phyloP scores from a whole-genome alignment of 2,888 invertebrate species.

The Amphipyra tragopoginis region DNA sequence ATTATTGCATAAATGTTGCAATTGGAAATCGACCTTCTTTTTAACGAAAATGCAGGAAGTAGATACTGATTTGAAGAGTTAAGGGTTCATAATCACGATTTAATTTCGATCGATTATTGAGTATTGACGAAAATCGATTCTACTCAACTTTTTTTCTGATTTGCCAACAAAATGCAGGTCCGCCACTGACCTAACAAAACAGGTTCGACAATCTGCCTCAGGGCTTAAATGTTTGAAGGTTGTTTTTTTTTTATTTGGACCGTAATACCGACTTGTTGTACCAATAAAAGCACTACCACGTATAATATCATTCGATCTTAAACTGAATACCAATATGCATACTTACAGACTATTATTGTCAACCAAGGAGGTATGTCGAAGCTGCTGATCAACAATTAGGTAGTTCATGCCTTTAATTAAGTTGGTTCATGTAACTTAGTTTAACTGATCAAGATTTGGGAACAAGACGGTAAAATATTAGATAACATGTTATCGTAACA shows the following conservation, averaged over 20 bases:
- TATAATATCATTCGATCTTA: no score
- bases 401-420: no score
- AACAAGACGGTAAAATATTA: background rate
- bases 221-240: slow-evolving; percentile 1
- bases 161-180: background rate
- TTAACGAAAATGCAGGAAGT: background rate
- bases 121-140: no score
- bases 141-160: no score
- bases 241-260: background rate
- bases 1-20: background rate
- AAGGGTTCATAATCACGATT: background rate
- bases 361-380: no score
- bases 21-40: slow-evolving; percentile 2
- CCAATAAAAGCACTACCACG: no score
- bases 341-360: no score
- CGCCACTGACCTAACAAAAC: background rate
- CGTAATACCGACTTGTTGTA: no score
- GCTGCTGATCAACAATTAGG: no score
- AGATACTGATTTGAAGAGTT: background rate
- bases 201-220: background rate
- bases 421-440: no score
- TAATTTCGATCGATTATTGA: background rate
- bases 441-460: background rate
- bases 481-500: no score
- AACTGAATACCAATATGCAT: no score